Evolutionary conservation across 2,888 invertebrate genomes (phyloP).

Genomic region (Nomada lathburiana): DNA sequence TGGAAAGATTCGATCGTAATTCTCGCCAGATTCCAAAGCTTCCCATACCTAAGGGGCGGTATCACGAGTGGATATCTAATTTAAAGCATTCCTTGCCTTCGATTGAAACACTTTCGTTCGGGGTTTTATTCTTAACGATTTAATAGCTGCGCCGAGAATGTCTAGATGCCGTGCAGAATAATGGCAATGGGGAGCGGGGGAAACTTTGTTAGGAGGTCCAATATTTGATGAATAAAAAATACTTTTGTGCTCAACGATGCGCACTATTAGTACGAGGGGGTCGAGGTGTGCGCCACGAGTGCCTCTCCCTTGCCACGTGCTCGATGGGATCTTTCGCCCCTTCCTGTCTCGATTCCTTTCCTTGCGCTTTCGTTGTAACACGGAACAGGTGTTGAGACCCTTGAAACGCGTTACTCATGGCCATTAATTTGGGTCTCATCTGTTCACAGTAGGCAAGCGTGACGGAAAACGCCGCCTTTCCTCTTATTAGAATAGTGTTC

Average conservation of each 20-base stretch:
- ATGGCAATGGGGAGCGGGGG: too few species aligned
- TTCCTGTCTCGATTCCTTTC: conserved; percentile 34
- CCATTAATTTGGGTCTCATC: conserved; percentile 11
- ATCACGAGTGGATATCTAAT: neutral
- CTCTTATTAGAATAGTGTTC: neutral
- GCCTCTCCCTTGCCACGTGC: conserved; percentile 48
- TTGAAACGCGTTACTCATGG: conserved; percentile 14
- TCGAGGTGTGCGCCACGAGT: conserved; percentile 40
- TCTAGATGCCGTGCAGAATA: too few species aligned
- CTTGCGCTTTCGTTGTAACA: conserved; percentile 17
- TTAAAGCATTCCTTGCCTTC: neutral
- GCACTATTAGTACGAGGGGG: conserved; percentile 21
- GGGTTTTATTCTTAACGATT: too few species aligned
- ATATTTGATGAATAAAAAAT: too few species aligned
- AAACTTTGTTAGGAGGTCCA: too few species aligned
- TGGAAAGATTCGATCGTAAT: neutral
- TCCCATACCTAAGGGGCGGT: too few species aligned
- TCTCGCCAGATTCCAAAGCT: neutral
- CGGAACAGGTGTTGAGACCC: conserved; percentile 54
- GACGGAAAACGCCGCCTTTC: neutral
- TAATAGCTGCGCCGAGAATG: too few species aligned
- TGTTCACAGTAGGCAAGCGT: neutral
- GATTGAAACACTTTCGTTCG: neutral
- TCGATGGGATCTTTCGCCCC: conserved; percentile 36
- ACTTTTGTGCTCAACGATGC: neutral